Percentiles rank a stretch among this genome's conserved stretches.
phyloP scores from a whole-genome alignment of 2,888 invertebrate species.

The Melanchra persicariae region DNA sequence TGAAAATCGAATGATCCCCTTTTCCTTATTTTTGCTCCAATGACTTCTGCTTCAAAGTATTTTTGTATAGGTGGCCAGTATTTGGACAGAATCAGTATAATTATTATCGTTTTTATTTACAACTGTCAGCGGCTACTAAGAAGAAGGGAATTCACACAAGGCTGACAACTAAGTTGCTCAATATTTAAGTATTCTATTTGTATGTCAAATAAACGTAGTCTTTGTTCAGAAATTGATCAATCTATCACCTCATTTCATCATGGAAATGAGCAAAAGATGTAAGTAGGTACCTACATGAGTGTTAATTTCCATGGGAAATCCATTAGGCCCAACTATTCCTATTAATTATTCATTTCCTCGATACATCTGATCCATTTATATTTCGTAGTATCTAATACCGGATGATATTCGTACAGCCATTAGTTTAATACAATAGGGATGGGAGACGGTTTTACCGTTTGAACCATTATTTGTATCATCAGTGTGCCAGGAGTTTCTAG shows the following conservation, averaged over 20 bases:
- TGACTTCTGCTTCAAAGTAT: neutral
- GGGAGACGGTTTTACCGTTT: neutral
- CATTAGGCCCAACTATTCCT: conserved; percentile 53
- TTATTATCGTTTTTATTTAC: neutral
- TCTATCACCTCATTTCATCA: neutral
- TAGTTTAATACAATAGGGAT: neutral
- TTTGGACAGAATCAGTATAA: neutral
- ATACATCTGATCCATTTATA: conserved; percentile 53
- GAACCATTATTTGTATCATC: neutral
- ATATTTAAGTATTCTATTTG: neutral
- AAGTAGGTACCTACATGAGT: conserved; percentile 1
- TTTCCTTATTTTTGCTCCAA: neutral
- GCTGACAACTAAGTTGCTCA: neutral
- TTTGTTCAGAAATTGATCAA: neutral
- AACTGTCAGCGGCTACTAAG: neutral
- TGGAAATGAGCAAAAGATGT: conserved; percentile 3
- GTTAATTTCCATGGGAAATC: conserved; percentile 49
- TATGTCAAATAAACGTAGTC: neutral
- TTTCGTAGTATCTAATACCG: conserved; percentile 14
- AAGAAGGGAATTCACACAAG: neutral
- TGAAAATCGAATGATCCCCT: conserved; percentile 36
- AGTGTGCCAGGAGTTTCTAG: no score
- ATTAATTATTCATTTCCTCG: conserved; percentile 55
- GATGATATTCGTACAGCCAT: conserved; percentile 26
- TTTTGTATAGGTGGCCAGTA: neutral